These are phyloP conservation scores for Polyommatus iphigenia DNA, from an alignment of 2,888 invertebrate genomes.

Conservation along the genomic window DNA sequence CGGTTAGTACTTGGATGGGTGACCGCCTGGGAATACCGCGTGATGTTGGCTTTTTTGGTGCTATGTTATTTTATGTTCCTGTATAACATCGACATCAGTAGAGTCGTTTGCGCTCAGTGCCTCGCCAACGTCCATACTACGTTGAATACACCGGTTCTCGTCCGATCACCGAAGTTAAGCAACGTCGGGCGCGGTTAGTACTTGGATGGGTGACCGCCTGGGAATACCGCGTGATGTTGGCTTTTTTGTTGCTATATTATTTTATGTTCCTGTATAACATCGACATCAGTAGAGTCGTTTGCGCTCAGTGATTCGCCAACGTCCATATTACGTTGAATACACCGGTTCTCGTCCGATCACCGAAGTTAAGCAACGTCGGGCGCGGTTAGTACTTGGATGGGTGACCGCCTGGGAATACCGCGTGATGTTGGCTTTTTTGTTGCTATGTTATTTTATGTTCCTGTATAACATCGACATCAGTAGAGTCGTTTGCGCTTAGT, in stretches of 20 bases:
- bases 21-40: constrained; percentile 40
- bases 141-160: constrained; percentile 44
- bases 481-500: no score
- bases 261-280: no score
- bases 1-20: constrained; percentile 64
- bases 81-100: no score
- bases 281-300: no score
- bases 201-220: constrained; percentile 57
- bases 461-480: no score
- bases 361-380: constrained; percentile 54
- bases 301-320: no score
- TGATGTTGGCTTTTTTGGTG: background rate
- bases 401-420: constrained; percentile 44
- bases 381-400: constrained; percentile 64
- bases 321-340: constrained; percentile 40
- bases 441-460: no score
- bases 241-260: no score
- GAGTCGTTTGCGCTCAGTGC: no score
- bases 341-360: constrained; percentile 47
- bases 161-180: constrained; percentile 50
- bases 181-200: constrained; percentile 60
- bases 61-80: no score
- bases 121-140: background rate
- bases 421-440: constrained; percentile 6
- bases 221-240: constrained; percentile 6